A percentile compares a stretch with the other conserved stretches of the same genome.
Conservation (phyloP, 2,797 vertebrate species). For the Notolepis coatsorum region DNA sequence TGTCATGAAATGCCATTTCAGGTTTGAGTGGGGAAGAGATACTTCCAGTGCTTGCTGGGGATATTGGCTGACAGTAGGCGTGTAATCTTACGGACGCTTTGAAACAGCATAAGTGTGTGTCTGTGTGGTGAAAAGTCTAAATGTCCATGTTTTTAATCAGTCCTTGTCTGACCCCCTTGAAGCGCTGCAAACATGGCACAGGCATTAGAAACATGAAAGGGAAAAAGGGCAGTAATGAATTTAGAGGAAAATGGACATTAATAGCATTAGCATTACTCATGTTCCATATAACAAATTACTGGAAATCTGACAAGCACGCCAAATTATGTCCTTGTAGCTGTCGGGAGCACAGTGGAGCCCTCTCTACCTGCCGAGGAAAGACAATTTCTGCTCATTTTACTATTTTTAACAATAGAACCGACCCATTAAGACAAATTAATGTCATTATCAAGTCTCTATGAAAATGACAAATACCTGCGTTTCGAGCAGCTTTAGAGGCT, state of each 20-base stretch:
- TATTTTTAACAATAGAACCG: constrained; percentile 99
- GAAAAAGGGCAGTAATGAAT: constrained; percentile 99
- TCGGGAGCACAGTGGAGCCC: constrained; percentile 94
- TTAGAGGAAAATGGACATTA: constrained; percentile 99
- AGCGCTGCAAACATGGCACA: constrained; percentile 92
- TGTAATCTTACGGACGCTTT: constrained; percentile 52
- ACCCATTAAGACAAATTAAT: constrained; percentile 99
- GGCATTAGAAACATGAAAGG: constrained; percentile 99
- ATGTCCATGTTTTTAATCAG: constrained; percentile 85
- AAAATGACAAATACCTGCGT: constrained; percentile 99
- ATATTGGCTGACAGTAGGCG: constrained; percentile 24
- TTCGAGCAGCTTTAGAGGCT: constrained; percentile 99
- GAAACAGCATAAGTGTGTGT: constrained; percentile 25
- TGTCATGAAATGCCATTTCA: constrained; percentile 17
- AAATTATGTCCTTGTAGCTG: constrained; percentile 99
- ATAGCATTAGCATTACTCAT: constrained; percentile 99
- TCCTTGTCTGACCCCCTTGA: constrained; percentile 93
- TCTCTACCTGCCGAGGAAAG: constrained; percentile 98
- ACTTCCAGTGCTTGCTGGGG: constrained; percentile 34
- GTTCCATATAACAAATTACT: constrained; percentile 99
- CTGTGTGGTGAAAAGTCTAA: constrained; percentile 70
- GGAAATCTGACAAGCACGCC: constrained; percentile 99
- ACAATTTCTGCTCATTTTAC: constrained; percentile 99
- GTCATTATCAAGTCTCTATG: constrained; percentile 99
- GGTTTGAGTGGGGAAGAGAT: constrained; percentile 11